These are phyloP conservation scores for Drosophila grimshawi DNA, from an alignment of 1,140 invertebrate species.

Conservation along the genomic window DNA sequence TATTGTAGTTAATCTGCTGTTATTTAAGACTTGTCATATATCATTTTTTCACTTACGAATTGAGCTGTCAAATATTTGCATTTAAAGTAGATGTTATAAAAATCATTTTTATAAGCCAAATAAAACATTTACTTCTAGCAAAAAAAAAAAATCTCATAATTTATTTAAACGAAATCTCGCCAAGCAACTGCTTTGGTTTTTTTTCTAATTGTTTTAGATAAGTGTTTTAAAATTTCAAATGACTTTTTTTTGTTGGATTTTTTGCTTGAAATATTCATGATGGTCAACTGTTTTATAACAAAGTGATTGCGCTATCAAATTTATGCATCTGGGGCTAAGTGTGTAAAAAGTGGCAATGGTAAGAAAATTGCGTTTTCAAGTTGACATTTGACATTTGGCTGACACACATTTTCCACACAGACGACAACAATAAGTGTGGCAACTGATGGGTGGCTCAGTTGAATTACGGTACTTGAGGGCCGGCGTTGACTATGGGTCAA, in stretches of 20 bases:
- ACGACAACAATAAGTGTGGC: not conserved
- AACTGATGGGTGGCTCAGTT: slow-evolving; percentile 22
- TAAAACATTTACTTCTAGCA: too few species aligned
- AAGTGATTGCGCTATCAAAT: slow-evolving; percentile 8
- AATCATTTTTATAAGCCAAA: not conserved
- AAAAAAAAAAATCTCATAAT: too few species aligned
- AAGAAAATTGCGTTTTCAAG: slow-evolving; percentile 16
- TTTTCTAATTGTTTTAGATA: too few species aligned
- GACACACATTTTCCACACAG: slow-evolving; percentile 20
- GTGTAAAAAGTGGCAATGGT: not conserved
- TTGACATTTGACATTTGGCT: slow-evolving; percentile 34
- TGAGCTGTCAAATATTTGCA: slow-evolving; percentile 9
- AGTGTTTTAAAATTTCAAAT: not conserved
- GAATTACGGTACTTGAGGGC: slow-evolving; percentile 18
- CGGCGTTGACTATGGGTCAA: slow-evolving; percentile 18
- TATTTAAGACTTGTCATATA: slow-evolving; percentile 10
- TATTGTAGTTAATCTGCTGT: slow-evolving; percentile 4
- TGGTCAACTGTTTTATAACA: not conserved
- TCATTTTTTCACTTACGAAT: not conserved
- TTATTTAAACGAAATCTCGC: too few species aligned
- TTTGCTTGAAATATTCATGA: not conserved
- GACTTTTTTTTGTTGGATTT: not conserved
- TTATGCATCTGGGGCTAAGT: slow-evolving; percentile 16
- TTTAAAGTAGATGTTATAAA: not conserved
- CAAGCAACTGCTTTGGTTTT: too few species aligned